phyloP scores from a whole-genome alignment of 1,140 invertebrate genomes.

The Zaprionus vittiger region DNA sequence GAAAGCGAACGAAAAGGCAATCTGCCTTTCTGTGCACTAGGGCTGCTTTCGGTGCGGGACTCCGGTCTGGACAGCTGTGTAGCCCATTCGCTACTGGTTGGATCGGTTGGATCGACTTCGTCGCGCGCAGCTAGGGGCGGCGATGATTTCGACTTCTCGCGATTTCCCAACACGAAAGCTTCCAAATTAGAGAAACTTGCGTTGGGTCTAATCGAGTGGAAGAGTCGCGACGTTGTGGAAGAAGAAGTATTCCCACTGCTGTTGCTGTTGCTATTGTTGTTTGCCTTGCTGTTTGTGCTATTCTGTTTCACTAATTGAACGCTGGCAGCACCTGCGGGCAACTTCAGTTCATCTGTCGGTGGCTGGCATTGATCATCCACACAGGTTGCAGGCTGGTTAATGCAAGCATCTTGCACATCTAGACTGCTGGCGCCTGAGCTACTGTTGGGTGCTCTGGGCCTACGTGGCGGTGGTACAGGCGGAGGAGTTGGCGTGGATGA shows the following conservation, averaged over 20 bases:
- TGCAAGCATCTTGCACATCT: constrained; percentile 54
- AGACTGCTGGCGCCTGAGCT: constrained; percentile 53
- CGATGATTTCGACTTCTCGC: constrained; percentile 82
- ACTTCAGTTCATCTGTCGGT: constrained; percentile 3
- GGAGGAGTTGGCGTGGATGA: constrained; percentile 83
- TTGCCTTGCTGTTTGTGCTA: constrained; percentile 26
- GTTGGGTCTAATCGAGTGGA: constrained; percentile 75
- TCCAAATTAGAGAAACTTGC: constrained; percentile 83
- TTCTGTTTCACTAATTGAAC: constrained; percentile 41
- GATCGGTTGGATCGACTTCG: constrained; percentile 77
- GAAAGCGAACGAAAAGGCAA: constrained; percentile 91
- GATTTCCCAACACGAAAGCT: constrained; percentile 74
- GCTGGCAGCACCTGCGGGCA: constrained; percentile 11
- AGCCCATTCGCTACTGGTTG: constrained; percentile 65
- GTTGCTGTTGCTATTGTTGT: constrained; percentile 28
- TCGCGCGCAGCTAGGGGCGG: constrained; percentile 71
- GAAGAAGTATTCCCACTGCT: constrained; percentile 15
- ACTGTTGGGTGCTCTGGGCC: constrained; percentile 52
- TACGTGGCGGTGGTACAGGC: constrained; percentile 81
- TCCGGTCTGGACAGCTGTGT: constrained; percentile 85
- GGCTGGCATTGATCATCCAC: constrained; percentile 4
- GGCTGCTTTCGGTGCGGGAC: constrained; percentile 85
- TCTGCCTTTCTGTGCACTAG: constrained; percentile 86
- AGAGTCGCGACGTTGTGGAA: constrained; percentile 56
- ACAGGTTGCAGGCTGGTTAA: constrained; percentile 4